These are phyloP conservation scores for Centruroides sculpturatus DNA, from an alignment of 1,140 invertebrate species.

Conservation along the genomic window DNA sequence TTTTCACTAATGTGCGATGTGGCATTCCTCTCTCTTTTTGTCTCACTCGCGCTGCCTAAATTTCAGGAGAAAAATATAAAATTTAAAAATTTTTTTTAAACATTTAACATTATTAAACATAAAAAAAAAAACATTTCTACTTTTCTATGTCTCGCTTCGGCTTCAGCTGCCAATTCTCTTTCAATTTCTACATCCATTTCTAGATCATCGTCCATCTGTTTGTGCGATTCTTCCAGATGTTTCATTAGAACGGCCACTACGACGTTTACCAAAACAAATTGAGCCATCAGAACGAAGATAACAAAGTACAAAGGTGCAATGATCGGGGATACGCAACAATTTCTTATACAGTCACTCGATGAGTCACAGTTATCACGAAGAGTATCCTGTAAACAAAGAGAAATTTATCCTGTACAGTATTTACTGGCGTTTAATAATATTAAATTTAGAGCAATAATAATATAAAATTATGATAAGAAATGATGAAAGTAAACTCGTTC, in stretches of 20 bases:
- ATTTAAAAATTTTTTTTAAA: too few species aligned
- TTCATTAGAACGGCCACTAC: constrained; percentile 99
- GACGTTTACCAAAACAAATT: constrained; percentile 99
- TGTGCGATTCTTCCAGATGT: constrained; percentile 95
- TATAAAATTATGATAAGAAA: too few species aligned
- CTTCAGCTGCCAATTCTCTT: constrained; percentile 48
- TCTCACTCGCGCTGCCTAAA: constrained; percentile 6
- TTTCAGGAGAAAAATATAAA: neutral
- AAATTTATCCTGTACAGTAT: neutral
- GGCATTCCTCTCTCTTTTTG: neutral
- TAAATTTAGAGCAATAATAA: too few species aligned
- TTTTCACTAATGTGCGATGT: constrained; percentile 32
- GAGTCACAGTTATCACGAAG: constrained; percentile 87
- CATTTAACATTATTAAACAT: too few species aligned
- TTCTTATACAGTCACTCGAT: constrained; percentile 79
- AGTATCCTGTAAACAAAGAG: constrained; percentile 50
- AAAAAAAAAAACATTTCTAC: too few species aligned
- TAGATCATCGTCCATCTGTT: constrained; percentile 84
- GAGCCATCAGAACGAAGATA: constrained; percentile 98
- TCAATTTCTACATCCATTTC: constrained; percentile 60
- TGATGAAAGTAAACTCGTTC: too few species aligned
- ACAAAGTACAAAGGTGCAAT: constrained; percentile 99
- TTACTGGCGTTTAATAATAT: neutral
- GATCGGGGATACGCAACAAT: constrained; percentile 93
- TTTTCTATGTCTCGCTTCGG: neutral